Percentiles rank a stretch among this genome's conserved stretches.
Conservation (phyloP, 2,113 vertebrate genomes). For the Oryzias javanicus region DNA sequence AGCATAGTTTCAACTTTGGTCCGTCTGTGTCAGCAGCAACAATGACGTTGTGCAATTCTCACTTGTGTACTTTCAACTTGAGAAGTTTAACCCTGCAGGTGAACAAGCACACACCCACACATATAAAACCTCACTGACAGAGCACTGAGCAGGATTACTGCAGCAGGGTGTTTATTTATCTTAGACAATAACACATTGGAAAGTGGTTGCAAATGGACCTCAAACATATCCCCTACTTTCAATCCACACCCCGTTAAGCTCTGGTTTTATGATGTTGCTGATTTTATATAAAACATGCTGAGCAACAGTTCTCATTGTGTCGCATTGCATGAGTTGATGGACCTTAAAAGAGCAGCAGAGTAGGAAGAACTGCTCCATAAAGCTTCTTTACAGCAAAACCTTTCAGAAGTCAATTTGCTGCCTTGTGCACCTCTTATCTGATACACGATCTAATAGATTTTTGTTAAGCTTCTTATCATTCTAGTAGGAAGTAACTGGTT, state of each 20-base stretch:
- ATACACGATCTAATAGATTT: background rate
- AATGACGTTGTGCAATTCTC: constrained; percentile 11
- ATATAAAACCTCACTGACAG: background rate
- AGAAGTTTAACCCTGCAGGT: constrained; percentile 2
- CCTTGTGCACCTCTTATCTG: too few species aligned
- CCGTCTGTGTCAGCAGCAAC: constrained; percentile 5
- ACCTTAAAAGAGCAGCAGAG: constrained; percentile 12
- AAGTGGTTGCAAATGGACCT: background rate
- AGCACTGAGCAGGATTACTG: background rate
- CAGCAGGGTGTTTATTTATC: background rate
- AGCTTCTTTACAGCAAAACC: constrained; percentile 6
- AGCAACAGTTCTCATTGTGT: background rate
- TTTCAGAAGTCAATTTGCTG: background rate
- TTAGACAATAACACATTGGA: background rate
- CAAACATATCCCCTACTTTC: background rate
- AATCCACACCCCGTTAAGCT: background rate
- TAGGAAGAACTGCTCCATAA: constrained; percentile 11
- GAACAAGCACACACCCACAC: constrained; percentile 10
- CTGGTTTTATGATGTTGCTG: background rate
- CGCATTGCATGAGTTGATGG: constrained; percentile 11
- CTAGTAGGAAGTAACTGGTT: background rate
- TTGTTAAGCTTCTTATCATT: background rate
- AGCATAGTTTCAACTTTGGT: constrained; percentile 5
- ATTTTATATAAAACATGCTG: constrained; percentile 1
- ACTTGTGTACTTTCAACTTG: constrained; percentile 1